Conservation (phyloP, 2,888 invertebrate species). For the Scaptomyza parva region DNA sequence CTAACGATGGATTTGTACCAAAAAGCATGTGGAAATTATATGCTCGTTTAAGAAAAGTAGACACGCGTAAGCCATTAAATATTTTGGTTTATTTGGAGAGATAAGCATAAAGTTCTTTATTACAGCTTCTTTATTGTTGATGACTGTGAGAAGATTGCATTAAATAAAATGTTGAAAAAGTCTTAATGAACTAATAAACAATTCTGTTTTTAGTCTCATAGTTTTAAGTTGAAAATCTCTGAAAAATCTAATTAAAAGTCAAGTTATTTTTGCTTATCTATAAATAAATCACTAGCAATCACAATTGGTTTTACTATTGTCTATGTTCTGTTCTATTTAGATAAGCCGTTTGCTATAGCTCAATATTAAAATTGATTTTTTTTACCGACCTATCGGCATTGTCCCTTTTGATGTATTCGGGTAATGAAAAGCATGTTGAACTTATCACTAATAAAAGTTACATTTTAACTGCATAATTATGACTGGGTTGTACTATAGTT, state of each 20-base stretch:
- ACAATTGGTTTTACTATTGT: neutral
- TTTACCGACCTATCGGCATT: slow-evolving; percentile 1
- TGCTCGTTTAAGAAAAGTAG: too few relatives aligned
- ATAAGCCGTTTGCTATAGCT: too few relatives aligned
- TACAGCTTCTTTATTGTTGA: neutral
- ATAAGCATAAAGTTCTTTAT: slow-evolving; percentile 13
- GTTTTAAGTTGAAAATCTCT: too few relatives aligned
- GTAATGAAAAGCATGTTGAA: slow-evolving; percentile 14
- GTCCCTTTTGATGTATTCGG: slow-evolving; percentile 13
- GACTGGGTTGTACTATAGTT: slow-evolving; percentile 9
- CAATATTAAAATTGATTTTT: too few relatives aligned
- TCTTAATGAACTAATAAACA: neutral
- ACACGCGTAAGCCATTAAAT: too few relatives aligned
- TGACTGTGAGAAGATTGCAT: neutral
- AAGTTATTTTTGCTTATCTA: neutral
- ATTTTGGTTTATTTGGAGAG: neutral
- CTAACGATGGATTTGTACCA: slow-evolving; percentile 16
- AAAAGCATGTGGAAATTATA: slow-evolving; percentile 13
- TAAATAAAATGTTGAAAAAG: neutral
- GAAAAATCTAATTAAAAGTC: too few relatives aligned
- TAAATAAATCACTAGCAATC: neutral
- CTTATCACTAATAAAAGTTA: slow-evolving; percentile 35
- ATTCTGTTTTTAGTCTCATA: neutral
- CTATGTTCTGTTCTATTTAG: slow-evolving; percentile 1
- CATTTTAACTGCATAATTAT: slow-evolving; percentile 39